These are phyloP conservation scores for Meles meles DNA, from an alignment of 2,113 vertebrate species.

Conservation along the genomic window DNA sequence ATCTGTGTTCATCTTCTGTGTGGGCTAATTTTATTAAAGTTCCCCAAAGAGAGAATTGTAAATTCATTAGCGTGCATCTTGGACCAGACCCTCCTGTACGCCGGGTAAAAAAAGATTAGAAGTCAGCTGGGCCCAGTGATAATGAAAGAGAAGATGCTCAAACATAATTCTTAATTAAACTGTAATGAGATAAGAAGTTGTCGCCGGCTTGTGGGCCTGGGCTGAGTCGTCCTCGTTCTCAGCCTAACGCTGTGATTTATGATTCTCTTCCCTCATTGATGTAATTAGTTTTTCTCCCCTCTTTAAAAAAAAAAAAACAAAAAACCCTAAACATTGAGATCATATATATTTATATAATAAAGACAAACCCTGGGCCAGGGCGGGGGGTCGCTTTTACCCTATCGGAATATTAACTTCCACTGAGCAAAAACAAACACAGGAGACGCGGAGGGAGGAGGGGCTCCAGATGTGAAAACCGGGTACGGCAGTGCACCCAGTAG, in stretches of 20 bases:
- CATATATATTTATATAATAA: constrained; percentile 18
- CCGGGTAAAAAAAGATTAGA: constrained; percentile 77
- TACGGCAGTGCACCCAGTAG: rapidly evolving
- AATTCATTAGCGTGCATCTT: constrained; percentile 81
- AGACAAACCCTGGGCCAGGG: background rate
- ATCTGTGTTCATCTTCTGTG: constrained; percentile 62
- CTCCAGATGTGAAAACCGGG: rapidly evolving
- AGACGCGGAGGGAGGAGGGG: background rate
- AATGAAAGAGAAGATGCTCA: constrained; percentile 90
- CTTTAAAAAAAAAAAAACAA: background rate
- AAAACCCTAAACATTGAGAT: constrained; percentile 73
- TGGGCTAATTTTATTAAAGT: constrained; percentile 77
- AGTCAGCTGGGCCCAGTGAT: constrained; percentile 84
- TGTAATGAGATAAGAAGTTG: constrained; percentile 90
- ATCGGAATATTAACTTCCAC: background rate
- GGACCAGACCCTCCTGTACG: constrained; percentile 66
- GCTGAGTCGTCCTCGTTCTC: constrained; percentile 75
- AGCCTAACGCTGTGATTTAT: constrained; percentile 89
- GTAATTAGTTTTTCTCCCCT: constrained; percentile 81
- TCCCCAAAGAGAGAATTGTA: constrained; percentile 76
- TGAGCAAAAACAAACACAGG: background rate
- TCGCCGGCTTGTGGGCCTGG: constrained; percentile 62
- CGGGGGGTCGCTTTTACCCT: background rate
- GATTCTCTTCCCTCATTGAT: constrained; percentile 79
- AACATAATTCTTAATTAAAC: constrained; percentile 89